A percentile compares a stretch with the other conserved stretches of the same genome.
These are phyloP conservation scores for Periparus ater DNA, from an alignment of 2,797 vertebrate genomes.

Conservation along the genomic window DNA sequence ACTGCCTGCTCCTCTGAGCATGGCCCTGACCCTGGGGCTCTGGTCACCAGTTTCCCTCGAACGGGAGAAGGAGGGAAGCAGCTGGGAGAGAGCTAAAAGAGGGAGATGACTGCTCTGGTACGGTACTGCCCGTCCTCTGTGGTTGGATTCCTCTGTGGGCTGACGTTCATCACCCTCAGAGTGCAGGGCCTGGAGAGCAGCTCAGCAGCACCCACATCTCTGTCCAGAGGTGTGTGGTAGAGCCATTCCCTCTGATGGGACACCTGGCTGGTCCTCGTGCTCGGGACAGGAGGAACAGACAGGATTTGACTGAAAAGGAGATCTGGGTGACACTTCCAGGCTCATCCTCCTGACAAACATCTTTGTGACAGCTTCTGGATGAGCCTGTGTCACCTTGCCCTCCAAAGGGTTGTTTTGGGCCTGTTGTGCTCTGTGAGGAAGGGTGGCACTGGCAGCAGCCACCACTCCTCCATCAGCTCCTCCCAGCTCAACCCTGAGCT, in stretches of 20 bases:
- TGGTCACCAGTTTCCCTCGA: slow-evolving; percentile 51
- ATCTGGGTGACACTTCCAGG: not conserved
- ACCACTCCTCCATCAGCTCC: not conserved
- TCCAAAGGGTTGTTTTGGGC: rapidly evolving
- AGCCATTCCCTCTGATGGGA: not conserved
- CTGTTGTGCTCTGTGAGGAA: not conserved
- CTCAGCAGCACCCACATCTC: not conserved
- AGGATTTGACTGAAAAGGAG: not conserved
- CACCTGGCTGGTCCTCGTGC: not conserved
- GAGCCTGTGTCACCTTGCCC: not conserved
- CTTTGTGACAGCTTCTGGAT: not conserved
- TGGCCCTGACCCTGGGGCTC: not conserved
- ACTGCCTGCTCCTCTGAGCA: not conserved
- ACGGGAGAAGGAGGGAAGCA: not conserved
- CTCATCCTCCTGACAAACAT: not conserved
- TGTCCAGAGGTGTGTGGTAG: not conserved
- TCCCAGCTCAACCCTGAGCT: not conserved
- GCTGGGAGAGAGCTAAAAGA: slow-evolving; percentile 36
- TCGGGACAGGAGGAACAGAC: not conserved
- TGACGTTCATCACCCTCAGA: not conserved
- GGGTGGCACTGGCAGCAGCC: not conserved
- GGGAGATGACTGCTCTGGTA: not conserved
- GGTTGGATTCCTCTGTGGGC: not conserved
- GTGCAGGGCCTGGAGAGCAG: not conserved
- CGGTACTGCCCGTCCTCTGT: not conserved